Evolutionary conservation across 2,888 invertebrate genomes (phyloP), one percentile per base, ranked within the genome.

Genomic region (Thelaira solivaga): DNA sequence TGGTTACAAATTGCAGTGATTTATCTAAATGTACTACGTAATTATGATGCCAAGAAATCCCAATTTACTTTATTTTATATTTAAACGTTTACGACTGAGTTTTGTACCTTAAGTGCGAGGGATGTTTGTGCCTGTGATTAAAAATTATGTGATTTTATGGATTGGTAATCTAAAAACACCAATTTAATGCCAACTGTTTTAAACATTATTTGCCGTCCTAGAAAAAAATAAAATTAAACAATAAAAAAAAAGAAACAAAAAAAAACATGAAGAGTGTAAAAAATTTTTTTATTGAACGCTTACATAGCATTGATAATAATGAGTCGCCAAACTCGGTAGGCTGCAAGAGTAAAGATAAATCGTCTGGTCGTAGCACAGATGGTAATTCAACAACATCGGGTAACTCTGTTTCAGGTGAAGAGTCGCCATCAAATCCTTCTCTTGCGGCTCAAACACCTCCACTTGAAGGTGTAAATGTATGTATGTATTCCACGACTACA

Each of bases 241-340:
- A n/a, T n/a, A n/a, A n/a, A n/a, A n/a, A 10, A 61, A 16, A 36
- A n/a, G 61, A 61, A 24, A 36, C 39, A 36, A 68, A 24, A 22
- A 16, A 39, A 64, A 77, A 49, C 47, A 88, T 88, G 88, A 88
- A 87, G 80, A 88, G 89, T 82, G 88, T 88, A 10, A 87, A 86
- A 81, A 87, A 88, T 81, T 89, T 88, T 81, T 85, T 88, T 64
- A 85, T 85, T 80, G 88, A 89, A 73, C 88, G 88, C 73, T 87
- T 88, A 80, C 88, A 85, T 79, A 89, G 88, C 83, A 83, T 86
- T 49, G 88, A 88, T 69, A 85, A 82, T 34, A 79, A 84, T 18
- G 84, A 84, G 7, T 62, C 24, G 39, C 55, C 29, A 22, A 39
- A 68, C 64, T 43, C 69, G 59, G 59, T 64, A 4, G 65, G 43